Evolutionary conservation across 1,140 invertebrate genomes (phyloP).

Genomic region (Probaryconus sp.): DNA sequence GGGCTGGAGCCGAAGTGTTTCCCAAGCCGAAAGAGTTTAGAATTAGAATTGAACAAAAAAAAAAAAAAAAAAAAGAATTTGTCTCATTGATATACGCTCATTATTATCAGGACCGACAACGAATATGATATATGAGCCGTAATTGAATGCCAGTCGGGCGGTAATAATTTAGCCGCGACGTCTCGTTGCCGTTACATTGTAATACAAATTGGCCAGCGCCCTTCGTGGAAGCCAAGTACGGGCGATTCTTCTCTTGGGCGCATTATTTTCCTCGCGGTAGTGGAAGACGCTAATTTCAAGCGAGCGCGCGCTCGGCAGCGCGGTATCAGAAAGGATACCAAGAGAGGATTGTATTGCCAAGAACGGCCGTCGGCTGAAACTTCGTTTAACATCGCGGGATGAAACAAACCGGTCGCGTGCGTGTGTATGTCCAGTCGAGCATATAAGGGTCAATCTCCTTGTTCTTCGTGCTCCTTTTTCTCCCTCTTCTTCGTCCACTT

Average conservation of each 20-base stretch:
- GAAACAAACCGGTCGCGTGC: conserved; percentile 76
- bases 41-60: too few species aligned
- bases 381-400: conserved; percentile 74
- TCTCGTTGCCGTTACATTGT: conserved; percentile 39
- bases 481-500: conserved; percentile 43
- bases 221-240: conserved; percentile 35
- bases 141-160: conserved; percentile 32
- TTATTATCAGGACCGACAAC: conserved; percentile 25
- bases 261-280: conserved; percentile 55
- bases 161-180: conserved; percentile 29
- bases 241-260: conserved; percentile 43
- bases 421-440: conserved; percentile 66
- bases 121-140: conserved; percentile 44
- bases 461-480: conserved; percentile 63
- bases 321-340: conserved; percentile 57
- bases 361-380: conserved; percentile 70
- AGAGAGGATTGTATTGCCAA: conserved; percentile 61
- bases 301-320: conserved; percentile 38
- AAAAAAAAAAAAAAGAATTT: conserved; percentile 17
- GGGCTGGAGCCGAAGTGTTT: too few species aligned
- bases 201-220: conserved; percentile 52
- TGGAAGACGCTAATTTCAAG: conserved; percentile 55
- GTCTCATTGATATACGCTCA: conserved; percentile 23
- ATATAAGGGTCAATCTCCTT: conserved; percentile 76
- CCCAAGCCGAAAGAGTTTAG: too few species aligned